These are phyloP conservation scores for Drosophila nannoptera DNA, from an alignment of 1,140 invertebrate species.

Conservation along the genomic window DNA sequence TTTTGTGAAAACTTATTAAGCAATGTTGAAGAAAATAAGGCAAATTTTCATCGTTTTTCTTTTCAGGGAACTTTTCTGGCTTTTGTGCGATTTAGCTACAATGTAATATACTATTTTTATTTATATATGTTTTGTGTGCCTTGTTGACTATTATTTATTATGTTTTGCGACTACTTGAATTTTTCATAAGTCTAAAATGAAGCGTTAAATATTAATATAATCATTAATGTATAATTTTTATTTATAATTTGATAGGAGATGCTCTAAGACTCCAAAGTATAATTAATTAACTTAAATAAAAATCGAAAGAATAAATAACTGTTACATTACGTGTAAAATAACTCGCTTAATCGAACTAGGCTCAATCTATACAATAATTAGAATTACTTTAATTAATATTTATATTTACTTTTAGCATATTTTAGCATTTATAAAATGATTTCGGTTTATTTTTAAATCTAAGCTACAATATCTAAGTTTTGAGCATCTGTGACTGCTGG, in stretches of 20 bases:
- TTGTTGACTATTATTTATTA: constrained; percentile 37
- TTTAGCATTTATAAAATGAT: constrained; percentile 67
- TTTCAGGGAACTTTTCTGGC: constrained; percentile 30
- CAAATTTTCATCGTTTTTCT: constrained; percentile 2
- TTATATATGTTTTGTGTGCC: constrained; percentile 32
- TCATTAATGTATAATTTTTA: constrained; percentile 5
- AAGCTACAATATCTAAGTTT: constrained; percentile 79
- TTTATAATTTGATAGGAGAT: constrained; percentile 19
- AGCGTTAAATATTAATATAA: background rate
- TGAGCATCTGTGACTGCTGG: constrained; percentile 79
- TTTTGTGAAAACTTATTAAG: constrained; percentile 3
- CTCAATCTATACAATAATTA: constrained; percentile 12
- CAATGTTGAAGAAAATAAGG: constrained; percentile 10
- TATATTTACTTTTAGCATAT: constrained; percentile 50
- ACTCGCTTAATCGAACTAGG: constrained; percentile 32
- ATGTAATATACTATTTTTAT: constrained; percentile 14
- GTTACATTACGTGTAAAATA: constrained; percentile 27
- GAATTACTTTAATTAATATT: constrained; percentile 23
- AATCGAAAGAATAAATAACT: constrained; percentile 36
- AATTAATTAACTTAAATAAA: constrained; percentile 23
- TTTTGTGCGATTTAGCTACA: constrained; percentile 58
- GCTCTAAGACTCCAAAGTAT: background rate
- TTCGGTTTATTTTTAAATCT: constrained; percentile 56
- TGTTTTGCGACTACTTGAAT: constrained; percentile 25
- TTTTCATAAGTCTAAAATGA: constrained; percentile 10